Evolutionary conservation across 2,888 invertebrate genomes (phyloP), one percentile per base, ranked within the genome.

Genomic region (Nomada hirtipes): DNA sequence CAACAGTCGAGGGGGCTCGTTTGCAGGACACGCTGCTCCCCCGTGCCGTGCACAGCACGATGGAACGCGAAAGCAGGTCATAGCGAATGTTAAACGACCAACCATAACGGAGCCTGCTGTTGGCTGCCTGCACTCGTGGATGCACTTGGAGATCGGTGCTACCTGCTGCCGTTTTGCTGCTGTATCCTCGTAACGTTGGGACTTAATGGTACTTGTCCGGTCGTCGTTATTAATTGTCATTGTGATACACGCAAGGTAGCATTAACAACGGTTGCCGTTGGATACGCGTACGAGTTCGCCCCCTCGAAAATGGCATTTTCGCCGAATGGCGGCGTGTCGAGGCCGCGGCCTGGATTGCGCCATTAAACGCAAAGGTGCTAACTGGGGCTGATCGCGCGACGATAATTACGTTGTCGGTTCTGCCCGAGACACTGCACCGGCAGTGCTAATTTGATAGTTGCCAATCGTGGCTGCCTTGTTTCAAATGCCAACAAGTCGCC

Each of bases 211-310:
- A 81, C 86, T 86, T 69, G 86, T 84, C 81, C 78, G 74, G 80
- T 84, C 81, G 81, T 76, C 78, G 86, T 86, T 84, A 86, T 86
- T 86, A 86, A 86, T 86, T 86, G 86, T 86, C 78, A 86, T 86
- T 84, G 86, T 84, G 85, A 86, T 86, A 79, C 84, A 79, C 55
- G 78, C 68, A 61, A 59, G 81, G 78, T 29, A 73, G 68, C 74
- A 74, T 81, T 81, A 86, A 81, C 86, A 76, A 74, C 65, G 68
- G 69, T 23, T 55, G 60, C 52, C 50, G 36, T n/a, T 15, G 55
- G 26, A 11, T 61, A 63, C 52, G 42, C 20, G 67, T 53, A 52
- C 57, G 26, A 65, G 53, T 44, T 53, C 79, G 74, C 57, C 70
- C 42, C 44, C 60, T 70, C 65, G 74, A 71, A 82, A 79, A 74